phyloP scores from a whole-genome alignment of 2,113 vertebrate species.

The Loxodonta africana region DNA sequence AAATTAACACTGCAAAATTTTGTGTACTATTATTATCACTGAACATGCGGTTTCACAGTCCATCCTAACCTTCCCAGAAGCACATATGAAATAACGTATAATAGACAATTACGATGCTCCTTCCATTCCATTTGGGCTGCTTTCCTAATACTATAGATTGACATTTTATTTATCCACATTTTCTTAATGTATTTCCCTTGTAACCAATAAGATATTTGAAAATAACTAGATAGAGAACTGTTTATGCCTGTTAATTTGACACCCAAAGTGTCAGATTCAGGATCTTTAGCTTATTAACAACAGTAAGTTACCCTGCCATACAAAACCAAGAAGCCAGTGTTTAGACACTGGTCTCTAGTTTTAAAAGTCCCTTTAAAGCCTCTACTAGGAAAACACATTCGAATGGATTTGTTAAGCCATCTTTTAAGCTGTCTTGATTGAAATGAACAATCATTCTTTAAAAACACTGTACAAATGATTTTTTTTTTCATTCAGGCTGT shows the following conservation, averaged over 20 bases:
- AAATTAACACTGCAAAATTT: conserved; percentile 35
- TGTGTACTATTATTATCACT: background rate
- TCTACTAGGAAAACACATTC: background rate
- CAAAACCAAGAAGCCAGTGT: background rate
- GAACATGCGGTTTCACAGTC: background rate
- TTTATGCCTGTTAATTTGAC: background rate
- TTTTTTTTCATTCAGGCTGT: background rate
- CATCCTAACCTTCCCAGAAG: background rate
- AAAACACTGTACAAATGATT: background rate
- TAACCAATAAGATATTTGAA: background rate
- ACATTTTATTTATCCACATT: background rate
- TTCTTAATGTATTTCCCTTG: background rate
- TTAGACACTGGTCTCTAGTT: background rate
- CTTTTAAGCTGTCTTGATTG: background rate
- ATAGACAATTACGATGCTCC: background rate
- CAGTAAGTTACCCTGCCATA: background rate
- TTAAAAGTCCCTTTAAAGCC: background rate
- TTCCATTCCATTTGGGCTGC: background rate
- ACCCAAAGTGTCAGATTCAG: background rate
- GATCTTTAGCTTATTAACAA: background rate
- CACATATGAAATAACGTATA: conserved; percentile 17
- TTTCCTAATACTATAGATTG: background rate
- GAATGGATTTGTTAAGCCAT: background rate
- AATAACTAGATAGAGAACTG: background rate
- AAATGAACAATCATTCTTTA: conserved; percentile 17